Percentiles rank a stretch among this genome's conserved stretches.
Conservation (phyloP, 2,888 invertebrate species). For the Lamellibrachia satsuma region DNA sequence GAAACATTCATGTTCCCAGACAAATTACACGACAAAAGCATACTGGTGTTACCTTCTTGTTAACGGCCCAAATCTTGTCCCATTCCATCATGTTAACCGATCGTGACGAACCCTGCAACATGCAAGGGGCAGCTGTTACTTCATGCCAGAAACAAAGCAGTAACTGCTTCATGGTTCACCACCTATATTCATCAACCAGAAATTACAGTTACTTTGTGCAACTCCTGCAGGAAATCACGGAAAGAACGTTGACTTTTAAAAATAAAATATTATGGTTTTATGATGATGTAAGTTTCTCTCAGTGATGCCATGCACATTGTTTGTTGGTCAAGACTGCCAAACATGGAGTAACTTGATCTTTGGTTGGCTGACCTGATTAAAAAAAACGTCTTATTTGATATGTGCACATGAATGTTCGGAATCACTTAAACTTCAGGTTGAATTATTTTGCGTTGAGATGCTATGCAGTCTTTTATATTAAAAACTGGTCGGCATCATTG, state of each 20-base stretch:
- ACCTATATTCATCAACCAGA: not conserved
- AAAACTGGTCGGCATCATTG: too few species aligned
- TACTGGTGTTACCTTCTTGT: slow-evolving; percentile 83
- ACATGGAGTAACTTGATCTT: too few species aligned
- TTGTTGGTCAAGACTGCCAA: too few species aligned
- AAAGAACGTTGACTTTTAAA: not conserved
- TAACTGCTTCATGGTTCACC: not conserved
- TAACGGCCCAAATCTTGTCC: slow-evolving; percentile 99
- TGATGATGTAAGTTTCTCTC: not conserved
- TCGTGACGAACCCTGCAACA: slow-evolving; percentile 85
- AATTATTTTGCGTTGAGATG: too few species aligned
- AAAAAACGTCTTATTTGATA: too few species aligned
- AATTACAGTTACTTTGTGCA: not conserved
- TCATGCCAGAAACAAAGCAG: not conserved
- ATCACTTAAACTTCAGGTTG: too few species aligned
- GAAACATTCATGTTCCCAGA: not conserved
- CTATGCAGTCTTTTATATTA: too few species aligned
- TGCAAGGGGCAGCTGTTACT: not conserved
- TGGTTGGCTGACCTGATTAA: too few species aligned
- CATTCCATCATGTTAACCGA: slow-evolving; percentile 99
- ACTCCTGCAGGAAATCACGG: not conserved
- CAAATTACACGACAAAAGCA: not conserved
- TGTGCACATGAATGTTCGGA: too few species aligned
- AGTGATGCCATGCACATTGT: too few species aligned
- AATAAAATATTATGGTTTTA: not conserved